Percentiles rank a stretch among this genome's conserved stretches.
Conservation (phyloP, 2,113 vertebrate species). For the rabbit (Oryctolagus cuniculus) region DNA sequence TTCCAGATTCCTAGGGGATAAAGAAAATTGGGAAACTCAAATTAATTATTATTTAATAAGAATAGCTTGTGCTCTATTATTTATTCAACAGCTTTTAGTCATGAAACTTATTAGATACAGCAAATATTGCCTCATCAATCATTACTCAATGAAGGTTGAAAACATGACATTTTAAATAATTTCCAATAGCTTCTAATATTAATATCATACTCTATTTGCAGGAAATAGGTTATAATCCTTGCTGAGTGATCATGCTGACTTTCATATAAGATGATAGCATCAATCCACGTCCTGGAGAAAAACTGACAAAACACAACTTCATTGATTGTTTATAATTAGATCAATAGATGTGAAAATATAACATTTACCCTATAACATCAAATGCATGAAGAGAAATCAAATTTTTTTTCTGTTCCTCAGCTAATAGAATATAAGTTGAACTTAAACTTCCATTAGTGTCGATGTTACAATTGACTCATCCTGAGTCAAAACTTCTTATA, state of each 20-base stretch:
- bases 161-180: conserved; percentile 64
- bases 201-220: conserved; percentile 48
- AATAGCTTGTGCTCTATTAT: conserved; percentile 27
- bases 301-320: not conserved
- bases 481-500: not conserved
- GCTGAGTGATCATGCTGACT: not conserved
- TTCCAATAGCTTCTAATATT: conserved; percentile 37
- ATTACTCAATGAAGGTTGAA: conserved; percentile 20
- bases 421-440: not conserved
- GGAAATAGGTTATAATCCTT: conserved; percentile 42
- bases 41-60: conserved; percentile 66
- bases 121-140: conserved; percentile 66
- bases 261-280: not conserved
- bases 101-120: conserved; percentile 50
- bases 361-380: not conserved
- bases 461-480: not conserved
- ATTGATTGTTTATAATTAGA: not conserved
- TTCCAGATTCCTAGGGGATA: conserved; percentile 19
- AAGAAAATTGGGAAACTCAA: not conserved
- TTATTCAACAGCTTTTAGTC: conserved; percentile 56
- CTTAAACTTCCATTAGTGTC: not conserved
- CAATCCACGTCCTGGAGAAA: not conserved
- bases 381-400: not conserved
- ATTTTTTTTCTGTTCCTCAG: not conserved
- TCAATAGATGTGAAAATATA: not conserved